These are phyloP conservation scores for Scaptomyza parva DNA, from an alignment of 2,888 invertebrate genomes.

Conservation along the genomic window DNA sequence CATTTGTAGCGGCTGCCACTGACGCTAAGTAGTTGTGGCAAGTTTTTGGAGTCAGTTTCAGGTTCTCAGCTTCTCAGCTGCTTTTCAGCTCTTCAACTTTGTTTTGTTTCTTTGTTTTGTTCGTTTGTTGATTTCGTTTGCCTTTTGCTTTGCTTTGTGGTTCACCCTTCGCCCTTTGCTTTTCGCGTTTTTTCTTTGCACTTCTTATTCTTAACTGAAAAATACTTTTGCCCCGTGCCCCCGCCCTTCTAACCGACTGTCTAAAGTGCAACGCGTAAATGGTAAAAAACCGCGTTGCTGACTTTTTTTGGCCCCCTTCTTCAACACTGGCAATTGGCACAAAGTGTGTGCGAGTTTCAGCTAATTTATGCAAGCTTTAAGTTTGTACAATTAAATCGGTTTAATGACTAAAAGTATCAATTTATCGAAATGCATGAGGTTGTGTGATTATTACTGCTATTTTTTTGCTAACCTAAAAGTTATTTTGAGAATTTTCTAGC, in stretches of 20 bases:
- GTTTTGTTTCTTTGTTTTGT: conserved; percentile 41
- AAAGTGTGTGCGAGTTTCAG: conserved; percentile 22
- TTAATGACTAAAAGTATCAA: neutral
- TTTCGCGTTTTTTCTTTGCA: neutral
- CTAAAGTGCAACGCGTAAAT: conserved; percentile 50
- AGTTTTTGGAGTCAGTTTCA: conserved; percentile 48
- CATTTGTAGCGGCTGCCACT: conserved; percentile 38
- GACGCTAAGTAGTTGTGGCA: conserved; percentile 75
- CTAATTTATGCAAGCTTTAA: conserved; percentile 45
- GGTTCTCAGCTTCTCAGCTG: too few species aligned
- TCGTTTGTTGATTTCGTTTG: conserved; percentile 61
- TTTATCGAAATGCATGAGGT: too few species aligned
- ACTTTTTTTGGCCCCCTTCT: conserved; percentile 31
- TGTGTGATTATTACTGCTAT: too few species aligned
- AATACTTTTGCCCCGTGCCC: conserved; percentile 7
- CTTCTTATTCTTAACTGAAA: neutral
- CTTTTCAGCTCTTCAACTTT: conserved; percentile 35
- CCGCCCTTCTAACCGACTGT: neutral
- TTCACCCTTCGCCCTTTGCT: conserved; percentile 1
- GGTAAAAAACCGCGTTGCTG: conserved; percentile 36
- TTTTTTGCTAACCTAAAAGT: too few species aligned
- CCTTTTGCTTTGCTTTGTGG: conserved; percentile 30
- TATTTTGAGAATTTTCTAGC: too few species aligned
- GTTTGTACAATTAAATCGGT: conserved; percentile 20
- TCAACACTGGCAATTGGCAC: too few species aligned